A percentile compares a stretch with the other conserved stretches of the same genome.
These are phyloP conservation scores for Dasysyrphus albostriatus DNA, from an alignment of 2,888 invertebrate species.

Conservation along the genomic window DNA sequence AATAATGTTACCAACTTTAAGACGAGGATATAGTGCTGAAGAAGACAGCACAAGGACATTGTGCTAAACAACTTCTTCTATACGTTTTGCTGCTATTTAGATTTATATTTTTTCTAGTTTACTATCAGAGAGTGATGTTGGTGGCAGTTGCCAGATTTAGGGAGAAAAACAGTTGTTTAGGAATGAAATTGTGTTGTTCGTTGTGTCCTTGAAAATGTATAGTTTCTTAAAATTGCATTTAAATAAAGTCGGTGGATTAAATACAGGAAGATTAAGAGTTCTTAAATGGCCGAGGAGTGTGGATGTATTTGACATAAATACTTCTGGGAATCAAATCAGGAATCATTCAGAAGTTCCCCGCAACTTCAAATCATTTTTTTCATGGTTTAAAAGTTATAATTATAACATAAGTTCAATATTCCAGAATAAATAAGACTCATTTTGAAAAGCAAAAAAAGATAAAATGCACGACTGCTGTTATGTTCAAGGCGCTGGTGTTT, in stretches of 20 bases:
- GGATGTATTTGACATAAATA: no score
- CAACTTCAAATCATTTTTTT: no score
- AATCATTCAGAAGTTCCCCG: no score
- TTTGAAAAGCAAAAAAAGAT: no score
- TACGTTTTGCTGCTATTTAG: conserved; percentile 26
- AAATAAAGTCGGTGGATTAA: not conserved
- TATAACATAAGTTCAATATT: no score
- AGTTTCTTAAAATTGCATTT: not conserved
- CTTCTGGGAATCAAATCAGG: no score
- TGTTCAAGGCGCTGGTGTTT: no score
- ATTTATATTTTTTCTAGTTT: not conserved
- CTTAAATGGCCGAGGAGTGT: no score
- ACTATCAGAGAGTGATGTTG: not conserved
- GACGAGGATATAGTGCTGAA: not conserved
- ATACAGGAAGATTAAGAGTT: not conserved
- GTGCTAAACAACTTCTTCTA: conserved; percentile 11
- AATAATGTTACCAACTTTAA: conserved; percentile 23
- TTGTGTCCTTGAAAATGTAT: not conserved
- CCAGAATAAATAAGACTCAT: no score
- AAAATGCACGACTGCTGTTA: no score
- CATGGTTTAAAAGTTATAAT: no score
- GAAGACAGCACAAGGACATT: not conserved
- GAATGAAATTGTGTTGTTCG: not conserved
- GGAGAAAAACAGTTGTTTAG: conserved; percentile 23
- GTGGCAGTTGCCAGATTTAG: not conserved